Evolutionary conservation across 2,797 vertebrate genomes (phyloP), one percentile per base, ranked within the genome.

Genomic region (Sitta carolinensis): DNA sequence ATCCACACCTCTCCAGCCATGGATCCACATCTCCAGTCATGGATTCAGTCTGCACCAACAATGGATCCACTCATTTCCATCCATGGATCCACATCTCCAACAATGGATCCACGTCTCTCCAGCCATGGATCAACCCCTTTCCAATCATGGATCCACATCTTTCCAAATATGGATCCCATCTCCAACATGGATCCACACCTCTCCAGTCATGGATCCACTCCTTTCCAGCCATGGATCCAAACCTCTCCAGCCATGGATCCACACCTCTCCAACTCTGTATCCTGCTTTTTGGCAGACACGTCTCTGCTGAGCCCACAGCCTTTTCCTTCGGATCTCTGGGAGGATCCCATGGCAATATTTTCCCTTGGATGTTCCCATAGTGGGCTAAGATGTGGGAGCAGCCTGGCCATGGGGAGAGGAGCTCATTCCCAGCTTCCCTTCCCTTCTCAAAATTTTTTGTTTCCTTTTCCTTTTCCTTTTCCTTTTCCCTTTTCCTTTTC

Each of bases 81-180:
- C 4, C 0, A 5, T 11, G 61, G 40, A 62, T 63, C 61, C 61
- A 32, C 40, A 3, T 25, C 22, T 48, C 47, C 22, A 23, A 45
- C 17, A 8, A 36, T 36, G 36, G 36, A 36, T 36, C 36, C 36
- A 36, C 36, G 10, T 10, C 36, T 36, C 36, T 36, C 36, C 36
- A 36, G 36, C 36, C 36, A 36, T 36, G 36, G 36, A 36, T 58
- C n/a, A n/a, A 36, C 36, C 36, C 3, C 5, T 29, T 0, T 23
- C 26, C 15, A 29, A 0, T 0, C 0, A 10, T 34, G 52, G 42
- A 29, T 45, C 52, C 25, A 32, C 1, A 17, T 2, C 21, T 57
- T 6, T 52, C 17, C 17, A 52, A 4, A 4, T 3, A 52, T 52
- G 51, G 27, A 15, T 55, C 32, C 54, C 21, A n/a, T n/a, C n/a